These are phyloP conservation scores for Phoxinus dragarum DNA, from an alignment of 2,797 vertebrate genomes.

Conservation along the genomic window DNA sequence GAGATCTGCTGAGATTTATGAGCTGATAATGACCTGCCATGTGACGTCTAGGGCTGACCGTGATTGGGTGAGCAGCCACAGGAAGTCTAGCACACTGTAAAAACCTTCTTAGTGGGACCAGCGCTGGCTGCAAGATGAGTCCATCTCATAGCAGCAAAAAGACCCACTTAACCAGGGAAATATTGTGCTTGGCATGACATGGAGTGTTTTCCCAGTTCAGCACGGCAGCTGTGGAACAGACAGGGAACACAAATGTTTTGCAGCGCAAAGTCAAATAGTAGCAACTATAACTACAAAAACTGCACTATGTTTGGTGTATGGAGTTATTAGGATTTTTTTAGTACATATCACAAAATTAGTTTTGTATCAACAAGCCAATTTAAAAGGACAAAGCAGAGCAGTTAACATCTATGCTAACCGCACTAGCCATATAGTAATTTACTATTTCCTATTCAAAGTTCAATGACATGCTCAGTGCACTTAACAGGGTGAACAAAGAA, in stretches of 20 bases:
- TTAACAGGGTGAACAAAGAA: conserved; percentile 54
- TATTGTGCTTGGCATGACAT: conserved; percentile 56
- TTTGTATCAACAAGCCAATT: not conserved
- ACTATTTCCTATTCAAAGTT: conserved; percentile 47
- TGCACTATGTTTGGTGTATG: not conserved
- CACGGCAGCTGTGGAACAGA: conserved; percentile 44
- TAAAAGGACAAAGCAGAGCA: not conserved
- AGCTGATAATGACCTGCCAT: conserved; percentile 81
- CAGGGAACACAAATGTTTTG: conserved; percentile 45
- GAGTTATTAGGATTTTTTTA: not conserved
- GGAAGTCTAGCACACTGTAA: conserved; percentile 77
- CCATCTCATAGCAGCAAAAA: conserved; percentile 57
- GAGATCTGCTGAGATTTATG: conserved; percentile 82
- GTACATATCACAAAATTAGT: not conserved
- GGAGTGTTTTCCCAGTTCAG: conserved; percentile 45
- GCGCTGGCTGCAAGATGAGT: conserved; percentile 59
- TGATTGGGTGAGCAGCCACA: conserved; percentile 74
- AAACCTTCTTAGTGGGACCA: conserved; percentile 64
- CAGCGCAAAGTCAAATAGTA: conserved; percentile 33
- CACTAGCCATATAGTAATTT: conserved; percentile 18
- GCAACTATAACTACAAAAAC: not conserved
- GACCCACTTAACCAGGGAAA: conserved; percentile 51
- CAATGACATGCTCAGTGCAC: conserved; percentile 48
- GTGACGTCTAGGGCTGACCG: conserved; percentile 72
- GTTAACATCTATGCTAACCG: not conserved